Base-by-base conservation (phyloP, 2,888 invertebrate species). In the Alentia gelatinosa region DNA sequence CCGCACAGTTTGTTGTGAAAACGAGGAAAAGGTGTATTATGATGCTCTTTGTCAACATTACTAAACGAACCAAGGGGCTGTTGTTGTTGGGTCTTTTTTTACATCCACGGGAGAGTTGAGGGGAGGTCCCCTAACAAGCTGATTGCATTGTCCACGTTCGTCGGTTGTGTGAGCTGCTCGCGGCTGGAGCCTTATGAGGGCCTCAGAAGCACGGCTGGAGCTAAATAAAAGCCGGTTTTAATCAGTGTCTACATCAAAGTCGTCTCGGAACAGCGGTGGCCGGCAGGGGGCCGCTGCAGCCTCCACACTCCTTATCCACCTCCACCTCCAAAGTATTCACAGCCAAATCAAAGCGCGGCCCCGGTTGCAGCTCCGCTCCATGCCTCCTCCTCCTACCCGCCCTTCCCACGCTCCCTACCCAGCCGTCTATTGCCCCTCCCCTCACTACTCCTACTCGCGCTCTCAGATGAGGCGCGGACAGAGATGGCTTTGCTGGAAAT, bases 191-290 rank as follows among this genome's bases (percentile, higher is more conserved):
- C 37, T 33, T 30, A 33, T 75, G 37, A 75, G 33, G 19, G 75
- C 75, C 79, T 79, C 39, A 79, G 79, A 79, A 79, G 79, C 35
- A 23, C 7, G 39, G 79, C 79, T 79, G 26, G 30, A 30, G 47
- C 42, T 30, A 47, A 86, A 86, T 86, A 47, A 86, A 86, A 50
- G 47, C 86, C 42, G 42, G 86, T 47, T 86, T n/a, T 86, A 86
- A 86, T 86, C 86, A 86, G 86, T 30, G 50, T 37, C 79, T 79
- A 35, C 79, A 79, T 79, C 79, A 79, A 79, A 79, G 79, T 3
- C 5, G 30, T 1, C 30, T n/a, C 68, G 26, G 12, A 19, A 56
- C 56, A 56, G 56, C 56, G 68, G 68, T 26, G 30, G 12, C 30
- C 68, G 30, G n/a, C n/a, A n/a, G 47, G 47, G 47, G 47, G 47